Evolutionary conservation across 2,888 invertebrate species (phyloP).

Genomic region (Mycalesis mineus): DNA sequence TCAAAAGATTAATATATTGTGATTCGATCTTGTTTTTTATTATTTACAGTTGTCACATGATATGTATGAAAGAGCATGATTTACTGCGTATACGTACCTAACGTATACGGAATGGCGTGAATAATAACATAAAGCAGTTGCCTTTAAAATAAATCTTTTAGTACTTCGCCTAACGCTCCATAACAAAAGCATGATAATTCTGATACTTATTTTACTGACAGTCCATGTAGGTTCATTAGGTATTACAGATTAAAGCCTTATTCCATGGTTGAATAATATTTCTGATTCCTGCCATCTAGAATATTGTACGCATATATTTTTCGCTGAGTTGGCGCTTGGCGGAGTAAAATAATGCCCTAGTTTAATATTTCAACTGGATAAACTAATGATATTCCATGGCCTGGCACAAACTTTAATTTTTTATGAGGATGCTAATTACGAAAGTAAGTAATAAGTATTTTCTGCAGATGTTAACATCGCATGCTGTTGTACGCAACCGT

Average conservation of each 20-base stretch:
- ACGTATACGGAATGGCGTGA: not conserved
- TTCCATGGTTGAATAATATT: not conserved
- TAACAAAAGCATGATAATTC: not conserved
- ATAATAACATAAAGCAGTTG: not conserved
- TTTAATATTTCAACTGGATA: no score
- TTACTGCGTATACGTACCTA: not conserved
- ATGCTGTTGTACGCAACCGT: constrained; percentile 5
- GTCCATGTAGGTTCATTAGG: no score
- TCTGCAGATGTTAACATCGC: not conserved
- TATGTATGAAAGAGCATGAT: constrained; percentile 7
- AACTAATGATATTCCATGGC: no score
- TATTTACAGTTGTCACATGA: constrained; percentile 12
- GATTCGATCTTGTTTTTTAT: constrained; percentile 7
- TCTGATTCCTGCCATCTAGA: not conserved
- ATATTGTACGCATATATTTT: no score
- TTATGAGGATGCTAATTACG: not conserved
- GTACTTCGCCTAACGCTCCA: not conserved
- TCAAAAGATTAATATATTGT: constrained; percentile 18
- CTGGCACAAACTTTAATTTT: not conserved
- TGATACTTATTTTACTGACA: no score
- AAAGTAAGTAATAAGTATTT: not conserved
- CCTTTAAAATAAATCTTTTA: not conserved
- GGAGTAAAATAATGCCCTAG: no score
- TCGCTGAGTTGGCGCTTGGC: no score
- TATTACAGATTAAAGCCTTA: no score